Evolutionary conservation across 2,797 vertebrate genomes (phyloP).

Genomic region (Acropternis orthonyx): DNA sequence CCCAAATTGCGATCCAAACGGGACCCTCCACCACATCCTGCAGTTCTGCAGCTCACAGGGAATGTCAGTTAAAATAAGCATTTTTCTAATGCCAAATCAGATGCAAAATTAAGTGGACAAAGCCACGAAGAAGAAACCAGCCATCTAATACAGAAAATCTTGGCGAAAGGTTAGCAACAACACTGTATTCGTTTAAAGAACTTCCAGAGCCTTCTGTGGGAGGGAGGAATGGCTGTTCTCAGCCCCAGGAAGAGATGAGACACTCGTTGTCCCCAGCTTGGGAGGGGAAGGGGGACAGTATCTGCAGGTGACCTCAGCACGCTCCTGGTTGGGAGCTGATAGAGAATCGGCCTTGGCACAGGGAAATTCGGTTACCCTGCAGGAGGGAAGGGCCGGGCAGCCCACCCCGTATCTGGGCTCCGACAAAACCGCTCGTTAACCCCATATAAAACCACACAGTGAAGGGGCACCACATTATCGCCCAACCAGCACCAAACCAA

Average conservation of each 20-base stretch:
- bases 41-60: neutral
- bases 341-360: neutral
- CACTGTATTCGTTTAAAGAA: rapidly evolving
- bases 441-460: rapidly evolving
- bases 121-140: neutral
- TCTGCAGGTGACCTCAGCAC: rapidly evolving
- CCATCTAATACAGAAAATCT: neutral
- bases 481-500: neutral
- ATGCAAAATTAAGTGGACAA: neutral
- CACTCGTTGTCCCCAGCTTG: rapidly evolving
- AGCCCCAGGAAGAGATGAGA: neutral
- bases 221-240: rapidly evolving
- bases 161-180: neutral
- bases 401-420: neutral
- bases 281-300: neutral
- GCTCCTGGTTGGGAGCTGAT: neutral
- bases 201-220: neutral
- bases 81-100: neutral
- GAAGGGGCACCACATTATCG: neutral
- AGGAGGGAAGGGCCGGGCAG: neutral
- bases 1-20: rapidly evolving
- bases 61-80: rapidly evolving
- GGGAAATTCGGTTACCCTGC: neutral
- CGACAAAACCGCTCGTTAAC: neutral
- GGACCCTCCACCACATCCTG: too few relatives aligned